Base-by-base conservation (phyloP, 2,113 vertebrate species). In the Ibidorhyncha struthersii region DNA sequence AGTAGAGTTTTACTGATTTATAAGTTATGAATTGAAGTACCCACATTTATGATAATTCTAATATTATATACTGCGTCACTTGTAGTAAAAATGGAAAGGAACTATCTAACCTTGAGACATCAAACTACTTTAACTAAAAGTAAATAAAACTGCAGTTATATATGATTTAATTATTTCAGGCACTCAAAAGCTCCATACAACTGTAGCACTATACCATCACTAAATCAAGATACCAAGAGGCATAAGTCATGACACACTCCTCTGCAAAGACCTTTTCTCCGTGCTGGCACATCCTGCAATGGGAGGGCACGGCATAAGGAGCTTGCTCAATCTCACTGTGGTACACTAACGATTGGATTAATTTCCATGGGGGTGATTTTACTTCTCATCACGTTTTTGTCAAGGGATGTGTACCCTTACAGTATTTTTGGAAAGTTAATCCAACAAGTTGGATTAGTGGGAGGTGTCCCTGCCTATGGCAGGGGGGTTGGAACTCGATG, bases 201-300 rank as follows among this genome's bases (percentile, higher is more conserved):
- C 50, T 70, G 21, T 27, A 61, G 49, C 50, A 38, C 43, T 40
- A 32, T 16, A 30, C 7, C 29, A 8, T 40, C 32, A 36, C 61
- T 72, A 73, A 72, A 66, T 47, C 7, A 52, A 32, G 30, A 5
- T 11, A 59, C 23, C 0, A 0, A 65, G 66, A 38, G 36, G 40
- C 5, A 3, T 23, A 82, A 86, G 15, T 30, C 55, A 50, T 13
- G 49, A 59, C 8, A 1, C 2, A 11, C 2, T 69, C 11, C 47
- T 82, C 74, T 65, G 58, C 36, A 55, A 71, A 56, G 59, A 18
- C 10, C 25, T 65, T 47, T 72, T 72, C 47, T 61, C 45, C 29
- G 5, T 32, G 43, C 29, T 81, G 43, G 16, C 4, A 22, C 40
- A 65, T 58, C 19, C 40, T 90, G 65, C 59, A 58, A 2, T 14